Base-by-base conservation (phyloP, 2,113 vertebrate species). In the Ellobius talpinus region DNA sequence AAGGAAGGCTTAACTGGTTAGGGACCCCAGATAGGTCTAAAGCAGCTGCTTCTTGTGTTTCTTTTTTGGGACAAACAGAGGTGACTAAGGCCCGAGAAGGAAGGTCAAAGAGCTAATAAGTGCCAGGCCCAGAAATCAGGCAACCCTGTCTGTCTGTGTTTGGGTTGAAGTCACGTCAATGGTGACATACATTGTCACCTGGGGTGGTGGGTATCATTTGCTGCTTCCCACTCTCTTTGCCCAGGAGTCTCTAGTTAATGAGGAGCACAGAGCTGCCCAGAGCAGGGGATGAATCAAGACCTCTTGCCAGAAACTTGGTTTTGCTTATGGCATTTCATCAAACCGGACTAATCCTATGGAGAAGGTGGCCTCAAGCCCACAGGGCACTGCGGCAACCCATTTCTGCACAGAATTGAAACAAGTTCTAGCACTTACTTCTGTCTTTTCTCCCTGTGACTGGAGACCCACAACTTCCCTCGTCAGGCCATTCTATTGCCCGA, bases 401-500 rank as follows among this genome's bases (percentile, higher is more conserved):
- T 79, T 93, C 91, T 94, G 24, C 93, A 66, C 17, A 92, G 79
- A 91, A 74, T n/a, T 26, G 58, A 90, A 31, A 45, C 24, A 85
- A 79, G 29, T 33, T 79, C 39, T 52, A 36, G 45, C 31, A 3
- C 7, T 29, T 14, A 0, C 47, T 68, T 36, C 31, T n/a, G 42
- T 68, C 42, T 86, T 61, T 73, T 63, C 23, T 87, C 31, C 45
- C 26, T 21, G 39, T 45, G 42, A 50, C 12, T 14, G 7, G 6
- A 81, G 36, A 55, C 3, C 45, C 45, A 90, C 3, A 39, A 36
- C 26, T 31, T 36, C 26, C 87, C 47, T 17, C 13, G 4, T 10
- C 21, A 77, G 33, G 73, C 42, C 21, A 33, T 39, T 66, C 21
- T 74, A n/a, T 16, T 58, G 33, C 19, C 45, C 16, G 29, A 36